Evolutionary conservation across 1,140 invertebrate genomes (phyloP), one percentile per base, ranked within the genome.

Genomic region (Anoplophora glabripennis): DNA sequence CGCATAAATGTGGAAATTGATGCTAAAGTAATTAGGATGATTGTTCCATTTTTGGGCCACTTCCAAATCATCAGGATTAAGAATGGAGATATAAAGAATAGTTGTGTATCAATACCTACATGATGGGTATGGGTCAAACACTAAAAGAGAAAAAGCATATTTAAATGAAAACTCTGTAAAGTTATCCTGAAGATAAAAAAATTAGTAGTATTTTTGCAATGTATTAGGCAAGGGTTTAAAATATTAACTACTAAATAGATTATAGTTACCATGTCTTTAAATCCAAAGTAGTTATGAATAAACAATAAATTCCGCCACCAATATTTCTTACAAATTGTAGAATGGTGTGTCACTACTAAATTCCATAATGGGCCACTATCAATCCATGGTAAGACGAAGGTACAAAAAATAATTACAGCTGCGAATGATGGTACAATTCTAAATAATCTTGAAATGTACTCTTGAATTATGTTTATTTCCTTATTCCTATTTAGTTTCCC

Each of bases 71-170:
- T 59, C n/a, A 81, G 76, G 55, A 89, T 76, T 4, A 92, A 75
- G 0, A 91, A 75, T 3, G 89, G 81, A 0, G 87, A 84, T 0
- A 86, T 71, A 4, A 87, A 75, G 72, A 89, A 92, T 36, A 92
- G 77, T 72, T 92, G 89, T 75, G 89, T 90, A 68, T 93, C 90
- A 66, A 91, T 90, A 7, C 89, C 89, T 49, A 92, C 73, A 53
- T 86, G 85, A 64, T 86, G 85, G 0, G 85, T 86, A 64, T 86
- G 84, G 0, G 84, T 86, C 12, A 86, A 73, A 67, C 85, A 86
- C 84, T 86, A 72, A 45, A 80, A 82, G 58, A 56, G 55, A 51
- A 55, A 45, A 38, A 17, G 35, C 11, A 37, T 37, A 8, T 7
- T 37, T 37, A 38, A 38, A 38, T 38, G 12, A n/a, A n/a, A n/a